Conservation (phyloP, 2,888 invertebrate genomes). For the Caenorhabditis macrosperma region DNA sequence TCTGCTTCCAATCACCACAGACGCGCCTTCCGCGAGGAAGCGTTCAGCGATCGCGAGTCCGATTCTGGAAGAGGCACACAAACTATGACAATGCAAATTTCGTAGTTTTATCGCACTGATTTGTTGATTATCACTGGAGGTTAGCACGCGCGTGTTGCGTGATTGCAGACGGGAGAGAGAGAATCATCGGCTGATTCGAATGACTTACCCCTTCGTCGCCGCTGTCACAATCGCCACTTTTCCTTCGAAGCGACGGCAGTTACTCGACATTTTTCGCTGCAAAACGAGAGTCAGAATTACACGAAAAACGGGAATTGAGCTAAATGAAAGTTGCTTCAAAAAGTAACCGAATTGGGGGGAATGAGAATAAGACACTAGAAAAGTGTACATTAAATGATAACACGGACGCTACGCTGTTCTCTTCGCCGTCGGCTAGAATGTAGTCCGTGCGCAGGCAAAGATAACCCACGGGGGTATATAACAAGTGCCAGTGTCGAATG, state of each 20-base stretch:
- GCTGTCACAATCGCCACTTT: conserved; percentile 79
- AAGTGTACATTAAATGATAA: conserved; percentile 10
- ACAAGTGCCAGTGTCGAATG: not conserved
- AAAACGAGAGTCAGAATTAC: conserved; percentile 11
- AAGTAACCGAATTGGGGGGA: not conserved
- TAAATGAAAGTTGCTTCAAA: not conserved
- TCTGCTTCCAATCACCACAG: conserved; percentile 92
- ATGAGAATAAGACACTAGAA: conserved; percentile 6
- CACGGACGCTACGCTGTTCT: conserved; percentile 47
- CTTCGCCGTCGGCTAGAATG: conserved; percentile 34
- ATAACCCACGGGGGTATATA: conserved; percentile 1
- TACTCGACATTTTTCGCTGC: conserved; percentile 36
- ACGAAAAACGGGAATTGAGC: not conserved
- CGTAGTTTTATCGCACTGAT: conserved; percentile 1
- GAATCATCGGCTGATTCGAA: conserved; percentile 8
- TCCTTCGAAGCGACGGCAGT: conserved; percentile 72
- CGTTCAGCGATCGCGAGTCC: conserved; percentile 92
- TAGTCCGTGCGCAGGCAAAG: conserved; percentile 8
- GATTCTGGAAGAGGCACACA: conserved; percentile 83
- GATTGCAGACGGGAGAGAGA: not conserved
- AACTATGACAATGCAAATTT: not conserved
- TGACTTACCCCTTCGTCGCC: conserved; percentile 74
- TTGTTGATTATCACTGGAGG: conserved; percentile 3
- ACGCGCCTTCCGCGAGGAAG: conserved; percentile 91
- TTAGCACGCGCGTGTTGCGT: not conserved